Evolutionary conservation across 2,888 invertebrate genomes (phyloP), one percentile per base, ranked within the genome.

Genomic region (Patella pellucida): DNA sequence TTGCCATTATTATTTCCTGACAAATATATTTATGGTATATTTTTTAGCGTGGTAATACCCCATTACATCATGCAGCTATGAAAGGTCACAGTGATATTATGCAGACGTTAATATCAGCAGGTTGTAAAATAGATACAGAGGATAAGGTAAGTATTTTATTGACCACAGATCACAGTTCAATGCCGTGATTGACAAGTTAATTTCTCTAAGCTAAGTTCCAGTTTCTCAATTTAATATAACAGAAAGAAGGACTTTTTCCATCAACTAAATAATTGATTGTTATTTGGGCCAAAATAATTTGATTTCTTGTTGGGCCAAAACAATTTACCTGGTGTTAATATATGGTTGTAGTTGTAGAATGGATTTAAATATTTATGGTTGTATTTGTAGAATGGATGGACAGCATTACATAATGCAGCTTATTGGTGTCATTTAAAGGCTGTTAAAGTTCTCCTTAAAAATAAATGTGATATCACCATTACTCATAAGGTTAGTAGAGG

Each of bases 51-150:
- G 89, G 87, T 9, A 90, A 89, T 80, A 82, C 88, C 14, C 87
- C 91, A 12, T 80, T 91, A 15, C 91, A 91, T 74, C 91, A 91
- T 81, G 91, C 91, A 7, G 89, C 90, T 12, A 91, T 91, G 90
- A 89, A 89, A 69, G 91, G 91, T 15, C 89, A 90, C 79, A 83
- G 84, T 54, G 89, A 89, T 69, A 90, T 90, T 76, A 85, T 89
- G 68, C 81, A 89, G 80, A 86, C 86, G 75, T 78, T 91, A 56
- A 82, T 89, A 14, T 81, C 88, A 31, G 88, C 89, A 52, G 90
- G 90, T 12, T 88, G 89, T 27, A 85, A 89, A 54, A 82, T 90
- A 31, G 83, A 90, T 77, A 84, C 87, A 7, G 88, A 89, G 73
- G 90, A 91, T 73, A 90, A 90, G 85, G 90, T 90, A 56, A n/a